Percentiles rank a stretch among this genome's conserved stretches.
These are phyloP conservation scores for Hepsetus odoe DNA, from an alignment of 2,113 vertebrate species.

Conservation along the genomic window DNA sequence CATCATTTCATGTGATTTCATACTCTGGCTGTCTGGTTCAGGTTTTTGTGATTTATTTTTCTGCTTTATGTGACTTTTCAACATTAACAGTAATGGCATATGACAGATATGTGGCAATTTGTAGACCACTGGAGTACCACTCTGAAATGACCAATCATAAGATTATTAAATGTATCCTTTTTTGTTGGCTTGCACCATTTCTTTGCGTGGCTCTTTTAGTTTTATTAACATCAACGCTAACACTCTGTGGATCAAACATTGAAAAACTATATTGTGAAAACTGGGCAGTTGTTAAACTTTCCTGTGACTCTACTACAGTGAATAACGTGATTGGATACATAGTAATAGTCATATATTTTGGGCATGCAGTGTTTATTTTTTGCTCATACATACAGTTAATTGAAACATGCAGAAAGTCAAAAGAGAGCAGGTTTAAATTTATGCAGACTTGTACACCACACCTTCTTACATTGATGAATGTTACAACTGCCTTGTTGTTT, in stretches of 20 bases:
- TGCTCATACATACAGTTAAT: slow-evolving; percentile 48
- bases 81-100: slow-evolving; percentile 54
- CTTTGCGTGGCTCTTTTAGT: slow-evolving; percentile 19
- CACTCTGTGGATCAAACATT: slow-evolving; percentile 50
- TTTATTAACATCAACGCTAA: slow-evolving; percentile 5
- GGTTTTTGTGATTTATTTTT: slow-evolving; percentile 53
- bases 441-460: slow-evolving; percentile 54
- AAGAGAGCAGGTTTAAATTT: slow-evolving; percentile 37
- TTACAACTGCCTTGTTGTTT: slow-evolving; percentile 47
- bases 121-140: slow-evolving; percentile 51
- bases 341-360: slow-evolving; percentile 37
- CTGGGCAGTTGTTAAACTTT: slow-evolving; percentile 49
- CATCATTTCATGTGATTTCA: slow-evolving; percentile 30
- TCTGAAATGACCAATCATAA: slow-evolving; percentile 47
- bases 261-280: slow-evolving; percentile 55
- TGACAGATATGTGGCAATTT: slow-evolving; percentile 55
- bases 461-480: slow-evolving; percentile 36
- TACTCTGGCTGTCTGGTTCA: slow-evolving; percentile 50
- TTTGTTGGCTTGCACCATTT: slow-evolving; percentile 42
- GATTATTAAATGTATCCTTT: slow-evolving; percentile 34
- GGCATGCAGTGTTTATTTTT: slow-evolving; percentile 46
- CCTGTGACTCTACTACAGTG: slow-evolving; percentile 41
- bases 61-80: slow-evolving; percentile 43
- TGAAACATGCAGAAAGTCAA: slow-evolving; percentile 35
- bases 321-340: slow-evolving; percentile 53